phyloP scores from a whole-genome alignment of 2,797 vertebrate species.

The Dallia pectoralis region DNA sequence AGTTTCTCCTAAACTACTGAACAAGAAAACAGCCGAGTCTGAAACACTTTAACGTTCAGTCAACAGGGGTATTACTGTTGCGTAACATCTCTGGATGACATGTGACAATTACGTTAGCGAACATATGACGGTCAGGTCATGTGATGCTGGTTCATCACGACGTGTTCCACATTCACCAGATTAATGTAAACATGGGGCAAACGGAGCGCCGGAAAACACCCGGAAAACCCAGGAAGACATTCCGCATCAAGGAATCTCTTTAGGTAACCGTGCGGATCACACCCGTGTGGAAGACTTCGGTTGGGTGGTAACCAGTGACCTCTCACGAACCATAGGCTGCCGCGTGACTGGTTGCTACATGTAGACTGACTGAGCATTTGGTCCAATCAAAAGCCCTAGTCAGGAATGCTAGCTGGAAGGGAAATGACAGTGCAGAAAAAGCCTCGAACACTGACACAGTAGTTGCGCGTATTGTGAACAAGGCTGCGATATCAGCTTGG shows the following conservation, averaged over 20 bases:
- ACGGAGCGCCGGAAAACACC: too few species aligned
- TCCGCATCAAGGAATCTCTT: conserved; percentile 8
- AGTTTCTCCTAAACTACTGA: too few species aligned
- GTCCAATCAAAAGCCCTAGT: conserved; percentile 26
- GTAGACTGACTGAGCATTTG: conserved; percentile 1
- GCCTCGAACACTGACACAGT: background rate
- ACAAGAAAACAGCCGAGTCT: background rate
- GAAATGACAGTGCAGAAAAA: conserved; percentile 27
- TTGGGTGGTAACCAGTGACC: conserved; percentile 26
- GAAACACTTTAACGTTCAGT: conserved; percentile 2
- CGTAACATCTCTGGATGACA: background rate
- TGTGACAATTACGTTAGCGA: conserved; percentile 5
- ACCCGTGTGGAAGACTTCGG: conserved; percentile 18
- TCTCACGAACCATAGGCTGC: conserved; percentile 33
- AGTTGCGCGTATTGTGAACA: conserved; percentile 3
- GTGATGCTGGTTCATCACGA: background rate
- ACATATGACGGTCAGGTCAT: background rate
- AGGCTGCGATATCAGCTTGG: background rate
- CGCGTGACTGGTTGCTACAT: conserved; percentile 31
- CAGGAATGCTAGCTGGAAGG: conserved; percentile 8
- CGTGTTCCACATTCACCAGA: background rate
- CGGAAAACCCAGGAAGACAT: too few species aligned
- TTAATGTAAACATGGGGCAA: background rate
- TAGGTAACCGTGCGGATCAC: background rate
- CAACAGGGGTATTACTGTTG: background rate